Conservation (phyloP, 2,797 vertebrate species). For the Platalea minor region DNA sequence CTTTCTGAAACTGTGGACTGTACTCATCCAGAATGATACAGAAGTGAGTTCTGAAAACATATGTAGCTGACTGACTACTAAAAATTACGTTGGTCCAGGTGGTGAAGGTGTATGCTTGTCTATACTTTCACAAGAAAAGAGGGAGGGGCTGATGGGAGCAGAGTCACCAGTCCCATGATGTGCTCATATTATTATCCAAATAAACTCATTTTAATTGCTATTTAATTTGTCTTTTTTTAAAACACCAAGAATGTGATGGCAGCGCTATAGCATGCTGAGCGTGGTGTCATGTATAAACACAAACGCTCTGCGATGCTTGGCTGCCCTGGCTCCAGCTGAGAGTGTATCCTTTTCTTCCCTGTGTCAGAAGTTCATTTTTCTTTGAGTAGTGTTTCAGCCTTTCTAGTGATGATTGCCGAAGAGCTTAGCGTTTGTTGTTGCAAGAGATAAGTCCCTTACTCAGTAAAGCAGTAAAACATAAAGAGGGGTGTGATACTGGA, state of each 20-base stretch:
- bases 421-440: neutral
- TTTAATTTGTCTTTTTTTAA: neutral
- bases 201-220: neutral
- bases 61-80: neutral
- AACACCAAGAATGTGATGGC: neutral
- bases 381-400: neutral
- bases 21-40: neutral
- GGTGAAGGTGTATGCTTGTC: neutral
- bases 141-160: neutral
- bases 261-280: neutral
- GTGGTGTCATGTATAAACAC: neutral
- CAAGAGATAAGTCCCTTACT: neutral
- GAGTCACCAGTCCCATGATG: neutral
- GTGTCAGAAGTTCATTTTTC: neutral
- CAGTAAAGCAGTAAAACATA: neutral
- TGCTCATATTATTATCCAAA: neutral
- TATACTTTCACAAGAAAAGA: neutral
- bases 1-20: neutral
- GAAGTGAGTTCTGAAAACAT: neutral
- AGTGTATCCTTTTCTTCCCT: neutral
- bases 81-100: neutral
- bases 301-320: neutral
- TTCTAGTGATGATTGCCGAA: neutral
- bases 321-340: neutral
- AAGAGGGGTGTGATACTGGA: conserved; percentile 33